phyloP scores from a whole-genome alignment of 2,888 invertebrate species.

The Formica aserva region DNA sequence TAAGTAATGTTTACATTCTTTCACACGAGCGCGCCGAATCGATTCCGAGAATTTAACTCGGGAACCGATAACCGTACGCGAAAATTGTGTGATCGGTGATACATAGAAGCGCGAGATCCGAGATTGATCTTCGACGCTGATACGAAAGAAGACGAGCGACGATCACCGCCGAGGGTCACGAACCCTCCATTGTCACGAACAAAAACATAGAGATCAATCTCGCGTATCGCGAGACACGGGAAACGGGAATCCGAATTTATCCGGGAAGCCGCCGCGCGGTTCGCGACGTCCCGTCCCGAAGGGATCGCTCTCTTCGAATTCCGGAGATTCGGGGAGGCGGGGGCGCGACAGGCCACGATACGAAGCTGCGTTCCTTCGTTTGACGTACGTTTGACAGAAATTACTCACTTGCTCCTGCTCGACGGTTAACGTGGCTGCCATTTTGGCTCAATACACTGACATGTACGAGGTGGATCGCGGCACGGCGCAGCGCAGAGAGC shows the following conservation, averaged over 20 bases:
- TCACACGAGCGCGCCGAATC: background rate
- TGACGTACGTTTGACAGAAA: constrained; percentile 51
- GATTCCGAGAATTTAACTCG: background rate
- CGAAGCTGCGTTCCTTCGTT: background rate
- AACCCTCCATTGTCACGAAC: background rate
- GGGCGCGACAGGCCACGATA: background rate
- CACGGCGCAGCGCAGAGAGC: background rate
- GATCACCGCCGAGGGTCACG: background rate
- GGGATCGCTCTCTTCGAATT: background rate
- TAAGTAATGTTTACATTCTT: constrained; percentile 25
- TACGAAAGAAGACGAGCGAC: background rate
- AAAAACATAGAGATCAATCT: background rate
- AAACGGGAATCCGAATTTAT: background rate
- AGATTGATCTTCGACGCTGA: background rate
- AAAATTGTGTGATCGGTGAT: background rate
- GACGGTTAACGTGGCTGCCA: constrained; percentile 92
- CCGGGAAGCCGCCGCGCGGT: background rate
- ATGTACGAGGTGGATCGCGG: constrained; percentile 52
- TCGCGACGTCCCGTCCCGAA: background rate
- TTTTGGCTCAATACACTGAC: constrained; percentile 83
- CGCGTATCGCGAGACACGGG: background rate
- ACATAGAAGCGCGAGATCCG: background rate
- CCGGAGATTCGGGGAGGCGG: background rate
- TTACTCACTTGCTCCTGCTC: constrained; percentile 92
- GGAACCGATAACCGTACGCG: background rate